Evolutionary conservation across 2,113 vertebrate species (phyloP).

Genomic region (Baryphthengus martii): DNA sequence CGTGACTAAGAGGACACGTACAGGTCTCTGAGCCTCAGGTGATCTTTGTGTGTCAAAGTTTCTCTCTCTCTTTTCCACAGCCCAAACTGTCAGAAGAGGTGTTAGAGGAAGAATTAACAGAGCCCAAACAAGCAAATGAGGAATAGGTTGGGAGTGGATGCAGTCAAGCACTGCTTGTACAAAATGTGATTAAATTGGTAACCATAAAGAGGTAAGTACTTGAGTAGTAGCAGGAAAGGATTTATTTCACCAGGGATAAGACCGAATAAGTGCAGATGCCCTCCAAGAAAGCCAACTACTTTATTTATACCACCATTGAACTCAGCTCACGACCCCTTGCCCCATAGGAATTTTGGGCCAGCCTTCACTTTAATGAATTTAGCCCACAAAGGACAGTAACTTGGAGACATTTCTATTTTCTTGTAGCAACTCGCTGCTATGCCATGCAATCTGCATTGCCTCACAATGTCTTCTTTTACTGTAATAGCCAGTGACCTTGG

Average conservation of each 20-base stretch:
- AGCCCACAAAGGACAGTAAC: background rate
- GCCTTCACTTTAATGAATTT: background rate
- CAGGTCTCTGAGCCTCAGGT: background rate
- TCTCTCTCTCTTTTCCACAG: background rate
- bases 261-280: background rate
- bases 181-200: background rate
- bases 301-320: background rate
- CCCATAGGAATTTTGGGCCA: background rate
- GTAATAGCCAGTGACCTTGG: conserved; percentile 7
- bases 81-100: background rate
- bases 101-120: background rate
- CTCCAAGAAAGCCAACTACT: background rate
- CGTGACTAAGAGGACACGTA: accelerated
- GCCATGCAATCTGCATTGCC: background rate
- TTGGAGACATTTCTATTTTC: background rate
- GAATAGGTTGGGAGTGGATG: background rate
- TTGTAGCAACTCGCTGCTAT: background rate
- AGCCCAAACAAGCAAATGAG: background rate
- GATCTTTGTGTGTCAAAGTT: background rate
- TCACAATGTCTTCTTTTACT: background rate
- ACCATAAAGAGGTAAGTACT: background rate
- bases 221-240: background rate
- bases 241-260: background rate
- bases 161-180: background rate
- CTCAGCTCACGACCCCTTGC: background rate